Percentiles rank a stretch among this genome's conserved stretches.
Conservation (phyloP, 2,888 invertebrate species). For the Coleophora flavipennella region DNA sequence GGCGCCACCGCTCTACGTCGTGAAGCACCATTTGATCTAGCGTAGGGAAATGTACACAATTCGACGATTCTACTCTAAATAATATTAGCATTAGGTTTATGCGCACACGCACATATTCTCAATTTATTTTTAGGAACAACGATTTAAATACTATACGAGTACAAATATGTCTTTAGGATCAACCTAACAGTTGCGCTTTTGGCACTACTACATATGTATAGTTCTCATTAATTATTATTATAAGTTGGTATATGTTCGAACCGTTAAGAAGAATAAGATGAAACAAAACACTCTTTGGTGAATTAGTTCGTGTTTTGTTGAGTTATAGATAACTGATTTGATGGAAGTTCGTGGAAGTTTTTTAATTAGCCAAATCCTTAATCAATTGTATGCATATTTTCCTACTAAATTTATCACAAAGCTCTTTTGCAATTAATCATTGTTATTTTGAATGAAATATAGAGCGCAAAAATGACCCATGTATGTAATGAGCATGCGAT, state of each 20-base stretch:
- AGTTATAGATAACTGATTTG: no score
- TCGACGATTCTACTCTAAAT: conserved; percentile 61
- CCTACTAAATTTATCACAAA: no score
- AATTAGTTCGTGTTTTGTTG: background rate
- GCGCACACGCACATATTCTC: conserved; percentile 53
- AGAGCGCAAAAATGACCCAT: no score
- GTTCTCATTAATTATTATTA: no score
- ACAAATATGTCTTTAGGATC: conserved; percentile 46
- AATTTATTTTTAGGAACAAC: conserved; percentile 67
- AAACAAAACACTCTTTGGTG: conserved; percentile 5
- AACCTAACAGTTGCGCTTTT: conserved; percentile 61
- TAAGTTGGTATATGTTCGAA: no score
- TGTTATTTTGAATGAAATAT: no score
- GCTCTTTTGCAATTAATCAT: no score
- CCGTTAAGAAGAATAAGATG: no score
- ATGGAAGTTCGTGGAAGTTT: background rate
- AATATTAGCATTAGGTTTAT: conserved; percentile 56
- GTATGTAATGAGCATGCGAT: background rate
- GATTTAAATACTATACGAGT: conserved; percentile 60
- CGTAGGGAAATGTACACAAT: conserved; percentile 71
- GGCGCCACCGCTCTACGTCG: conserved; percentile 50
- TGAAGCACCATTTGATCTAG: conserved; percentile 73
- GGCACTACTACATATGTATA: conserved; percentile 63
- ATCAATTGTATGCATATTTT: no score
- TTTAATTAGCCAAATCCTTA: conserved; percentile 7